Base-by-base conservation (phyloP, 2,888 invertebrate genomes). In the Apotomis betuletana region DNA sequence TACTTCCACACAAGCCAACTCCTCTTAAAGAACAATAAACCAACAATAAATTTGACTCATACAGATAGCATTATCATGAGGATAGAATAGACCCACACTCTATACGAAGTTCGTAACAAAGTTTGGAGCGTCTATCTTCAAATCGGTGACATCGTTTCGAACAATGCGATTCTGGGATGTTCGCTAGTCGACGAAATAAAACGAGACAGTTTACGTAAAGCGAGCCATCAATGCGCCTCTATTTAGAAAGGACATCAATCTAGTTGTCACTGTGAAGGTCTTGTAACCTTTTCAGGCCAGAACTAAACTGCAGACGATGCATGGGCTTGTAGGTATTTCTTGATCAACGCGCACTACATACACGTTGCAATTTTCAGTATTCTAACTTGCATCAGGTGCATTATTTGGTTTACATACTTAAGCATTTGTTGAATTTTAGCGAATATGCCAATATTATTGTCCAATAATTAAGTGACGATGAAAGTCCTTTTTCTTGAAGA, bases 101-200 rank as follows among this genome's bases (percentile, higher is more conserved):
- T 49, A 67, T 62, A 57, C 61, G 67, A 57, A 27, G 49, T 51
- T 67, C 51, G 67, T 71, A 67, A 67, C 71, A 67, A 71, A 71
- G 67, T 71, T 71, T 57, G 41, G 44, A 67, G 67, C 71, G 51
- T 71, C 61, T 67, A 71, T 67, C 67, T 67, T 57, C 27, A 71
- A 71, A 71, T 67, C 61, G 67, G 67, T 62, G 61, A 67, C 71
- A 71, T 71, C 71, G 57, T 62, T 71, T 57, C 60, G 57, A 71
- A 71, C 67, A 71, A 71, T 71, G 67, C 55, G 49, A 67, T 70
- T 71, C 62, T n/a, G 67, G 49, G 64, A 62, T 71, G 67, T 67
- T 61, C 71, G 41, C 67, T 67, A 44, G 67, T 62, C 57, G 61
- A 27, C 71, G 13, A 67, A 71, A 71, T 71, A 71, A 71, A 71